Conservation (phyloP, 1,140 invertebrate genomes). For the Hylyphantes graminicola region DNA sequence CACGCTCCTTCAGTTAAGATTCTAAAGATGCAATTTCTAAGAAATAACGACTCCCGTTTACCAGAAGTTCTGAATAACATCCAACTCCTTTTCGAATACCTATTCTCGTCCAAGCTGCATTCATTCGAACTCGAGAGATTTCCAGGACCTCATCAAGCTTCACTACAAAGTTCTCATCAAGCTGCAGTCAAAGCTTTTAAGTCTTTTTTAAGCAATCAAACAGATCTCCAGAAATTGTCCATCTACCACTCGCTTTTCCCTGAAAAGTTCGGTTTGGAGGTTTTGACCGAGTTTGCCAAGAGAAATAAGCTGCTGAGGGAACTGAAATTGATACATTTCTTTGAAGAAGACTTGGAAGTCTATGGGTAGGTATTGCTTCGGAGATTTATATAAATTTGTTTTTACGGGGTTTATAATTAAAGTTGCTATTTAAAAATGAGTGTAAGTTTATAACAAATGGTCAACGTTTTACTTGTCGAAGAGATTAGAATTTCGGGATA, state of each 20-base stretch:
- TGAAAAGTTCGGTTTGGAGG: constrained; percentile 3
- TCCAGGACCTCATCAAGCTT: too few relatives aligned
- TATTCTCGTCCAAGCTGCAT: background rate
- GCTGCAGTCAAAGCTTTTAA: background rate
- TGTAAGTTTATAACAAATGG: too few relatives aligned
- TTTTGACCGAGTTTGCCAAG: background rate
- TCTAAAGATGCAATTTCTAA: background rate
- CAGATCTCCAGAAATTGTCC: background rate
- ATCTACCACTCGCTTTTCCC: constrained; percentile 1
- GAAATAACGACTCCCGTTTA: background rate
- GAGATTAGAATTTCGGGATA: too few relatives aligned
- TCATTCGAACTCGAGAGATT: constrained; percentile 5
- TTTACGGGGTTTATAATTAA: background rate
- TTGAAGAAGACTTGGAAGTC: background rate
- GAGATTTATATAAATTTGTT: background rate
- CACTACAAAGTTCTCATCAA: too few relatives aligned
- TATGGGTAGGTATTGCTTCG: constrained; percentile 5
- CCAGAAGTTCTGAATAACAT: background rate
- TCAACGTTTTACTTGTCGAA: too few relatives aligned
- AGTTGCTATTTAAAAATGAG: too few relatives aligned
- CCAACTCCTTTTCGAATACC: background rate
- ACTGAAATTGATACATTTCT: constrained; percentile 20
- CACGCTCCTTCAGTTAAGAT: background rate
- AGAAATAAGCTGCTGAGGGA: background rate
- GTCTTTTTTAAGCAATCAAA: background rate